phyloP scores from a whole-genome alignment of 2,797 vertebrate species.

The Halcyon chelicuti region DNA sequence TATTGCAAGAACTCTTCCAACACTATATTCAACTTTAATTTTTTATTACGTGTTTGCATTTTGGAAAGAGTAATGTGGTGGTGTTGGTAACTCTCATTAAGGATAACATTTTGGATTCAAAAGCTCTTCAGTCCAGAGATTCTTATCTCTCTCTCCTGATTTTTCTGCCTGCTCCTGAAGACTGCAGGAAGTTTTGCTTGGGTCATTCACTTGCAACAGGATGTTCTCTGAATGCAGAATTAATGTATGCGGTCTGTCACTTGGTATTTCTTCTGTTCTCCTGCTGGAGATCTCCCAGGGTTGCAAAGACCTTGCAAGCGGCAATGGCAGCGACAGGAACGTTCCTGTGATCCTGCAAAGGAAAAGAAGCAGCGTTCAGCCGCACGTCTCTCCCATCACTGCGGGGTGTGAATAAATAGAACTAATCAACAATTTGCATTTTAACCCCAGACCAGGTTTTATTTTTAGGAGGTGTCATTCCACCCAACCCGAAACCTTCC shows the following conservation, averaged over 20 bases:
- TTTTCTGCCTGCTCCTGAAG: not conserved
- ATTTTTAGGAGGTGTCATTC: conserved; percentile 37
- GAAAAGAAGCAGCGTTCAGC: not conserved
- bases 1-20: not conserved
- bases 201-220: conserved; percentile 46
- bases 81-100: not conserved
- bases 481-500: not conserved
- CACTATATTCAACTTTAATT: not conserved
- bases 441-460: conserved; percentile 10
- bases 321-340: not conserved
- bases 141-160: not conserved
- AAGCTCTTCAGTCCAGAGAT: not conserved
- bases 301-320: conserved; percentile 35
- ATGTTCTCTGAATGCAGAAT: conserved; percentile 5
- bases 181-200: conserved; percentile 46
- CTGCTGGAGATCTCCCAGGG: conserved; percentile 48
- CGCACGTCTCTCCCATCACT: not conserved
- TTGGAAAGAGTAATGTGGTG: not conserved
- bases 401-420: conserved; percentile 44
- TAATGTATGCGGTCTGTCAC: conserved; percentile 52
- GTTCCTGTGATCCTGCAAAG: conserved; percentile 12
- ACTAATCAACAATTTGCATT: conserved; percentile 34
- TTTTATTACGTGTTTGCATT: conserved; percentile 26
- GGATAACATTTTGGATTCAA: not conserved
- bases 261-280: conserved; percentile 29